Base-by-base conservation (phyloP, 2,113 vertebrate genomes). In the Saguinus imperator region DNA sequence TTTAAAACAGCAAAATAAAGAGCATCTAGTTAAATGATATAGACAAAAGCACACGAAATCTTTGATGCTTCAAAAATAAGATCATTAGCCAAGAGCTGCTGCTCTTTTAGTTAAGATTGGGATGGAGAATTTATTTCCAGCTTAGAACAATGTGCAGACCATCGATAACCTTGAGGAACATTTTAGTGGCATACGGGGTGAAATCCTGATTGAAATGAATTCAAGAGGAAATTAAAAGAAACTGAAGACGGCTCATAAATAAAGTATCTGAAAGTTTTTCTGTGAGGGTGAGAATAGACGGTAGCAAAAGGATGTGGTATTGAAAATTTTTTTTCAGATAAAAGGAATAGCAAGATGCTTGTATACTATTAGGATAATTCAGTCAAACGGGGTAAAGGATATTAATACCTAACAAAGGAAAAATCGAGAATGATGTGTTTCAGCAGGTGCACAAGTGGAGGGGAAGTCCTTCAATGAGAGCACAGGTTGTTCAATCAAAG, bases 121-220 rank as follows among this genome's bases (percentile, higher is more conserved):
- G 2, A n/a, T n/a, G n/a, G 25, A 81, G 29, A 40, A 84, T 94
- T 80, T 81, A 58, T 72, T n/a, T 32, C 48, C 84, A 66, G 35
- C 70, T 96, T 96, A 57, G 58, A 73, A 52, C 29, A 94, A 85
- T 45, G 50, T 61, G 66, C 9, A 17, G 72, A 64, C 52, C 55
- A 81, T 13, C 77, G 61, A 88, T 96, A 85, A 94, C 89, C 72
- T 85, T 85, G 66, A 81, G 37, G 25, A 57, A 80, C 9, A 23
- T 82, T 91, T 89, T 92, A 20, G 50, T 85, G 64, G 50, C 50
- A 35, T 66, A 40, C 80, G 12, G 37, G 55, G 58, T 88, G 37
- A 82, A 89, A 94, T 95, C 13, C 75, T 95, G 20, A 73, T 18
- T 92, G 88, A 72, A 92, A 52, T 58, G 13, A 20, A 70, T 87